Conservation (phyloP, 2,888 invertebrate species). For the Panzeria rudis region DNA sequence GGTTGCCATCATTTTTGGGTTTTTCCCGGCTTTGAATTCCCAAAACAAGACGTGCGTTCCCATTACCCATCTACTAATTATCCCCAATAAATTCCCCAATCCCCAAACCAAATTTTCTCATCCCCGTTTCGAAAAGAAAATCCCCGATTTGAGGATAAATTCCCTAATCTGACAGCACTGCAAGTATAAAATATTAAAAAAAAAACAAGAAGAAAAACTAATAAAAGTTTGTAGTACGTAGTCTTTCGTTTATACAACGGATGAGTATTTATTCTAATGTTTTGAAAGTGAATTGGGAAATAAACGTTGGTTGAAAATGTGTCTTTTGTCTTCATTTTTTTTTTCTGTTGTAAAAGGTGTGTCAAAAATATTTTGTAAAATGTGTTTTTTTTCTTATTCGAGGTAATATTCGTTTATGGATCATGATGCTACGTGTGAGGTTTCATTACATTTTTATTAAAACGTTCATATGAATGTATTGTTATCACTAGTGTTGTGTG, state of each 20-base stretch:
- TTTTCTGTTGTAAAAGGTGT: conserved; percentile 47
- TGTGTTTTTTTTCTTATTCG: conserved; percentile 21
- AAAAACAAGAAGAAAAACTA: conserved; percentile 2
- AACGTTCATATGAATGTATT: not conserved
- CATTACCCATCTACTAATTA: no score
- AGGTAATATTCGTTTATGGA: conserved; percentile 58
- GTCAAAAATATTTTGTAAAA: conserved; percentile 57
- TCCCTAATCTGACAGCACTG: no score
- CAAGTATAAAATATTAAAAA: conserved; percentile 8
- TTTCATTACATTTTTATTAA: conserved; percentile 22
- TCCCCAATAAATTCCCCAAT: no score
- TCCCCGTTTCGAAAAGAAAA: no score
- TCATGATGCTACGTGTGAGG: conserved; percentile 65
- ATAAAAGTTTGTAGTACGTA: not conserved
- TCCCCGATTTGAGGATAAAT: no score
- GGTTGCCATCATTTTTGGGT: no score
- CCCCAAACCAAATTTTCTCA: no score
- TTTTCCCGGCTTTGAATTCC: no score
- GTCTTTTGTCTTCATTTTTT: conserved; percentile 25
- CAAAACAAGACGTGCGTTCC: no score
- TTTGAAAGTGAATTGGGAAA: conserved; percentile 59
- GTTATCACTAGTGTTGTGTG: conserved; percentile 12
- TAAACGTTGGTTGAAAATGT: conserved; percentile 47
- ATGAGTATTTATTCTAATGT: conserved; percentile 61
- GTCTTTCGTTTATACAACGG: not conserved